Conservation (phyloP, 2,888 invertebrate species). For the Rhagium mordax region DNA sequence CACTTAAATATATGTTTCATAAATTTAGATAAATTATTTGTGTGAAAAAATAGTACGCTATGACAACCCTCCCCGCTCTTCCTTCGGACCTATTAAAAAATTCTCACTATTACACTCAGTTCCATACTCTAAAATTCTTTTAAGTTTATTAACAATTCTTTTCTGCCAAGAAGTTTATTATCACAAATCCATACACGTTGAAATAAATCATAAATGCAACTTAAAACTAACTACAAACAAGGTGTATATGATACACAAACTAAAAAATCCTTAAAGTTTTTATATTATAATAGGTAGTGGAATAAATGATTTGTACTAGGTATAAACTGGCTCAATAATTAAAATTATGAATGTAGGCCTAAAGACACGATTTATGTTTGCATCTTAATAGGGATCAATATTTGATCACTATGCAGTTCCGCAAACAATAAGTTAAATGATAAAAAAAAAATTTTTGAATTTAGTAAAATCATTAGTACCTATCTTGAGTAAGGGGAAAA, state of each 20-base stretch:
- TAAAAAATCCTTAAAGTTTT: background rate
- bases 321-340: conserved; percentile 10
- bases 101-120: background rate
- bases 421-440: background rate
- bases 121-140: conserved; percentile 6
- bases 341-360: conserved; percentile 3
- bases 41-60: background rate
- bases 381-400: background rate
- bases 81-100: background rate
- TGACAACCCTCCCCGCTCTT: background rate
- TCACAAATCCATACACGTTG: conserved; percentile 17
- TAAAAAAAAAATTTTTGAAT: background rate
- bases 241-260: conserved; percentile 24
- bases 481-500: conserved; percentile 2
- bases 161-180: conserved; percentile 17
- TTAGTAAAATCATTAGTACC: background rate
- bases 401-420: background rate
- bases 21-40: background rate
- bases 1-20: background rate
- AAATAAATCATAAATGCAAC: conserved; percentile 13
- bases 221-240: conserved; percentile 12
- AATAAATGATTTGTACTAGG: conserved; percentile 29
- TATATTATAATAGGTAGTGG: conserved; percentile 13
- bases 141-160: conserved; percentile 14
- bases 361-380: background rate